These are phyloP conservation scores for Nycteola revayana DNA, from an alignment of 2,888 invertebrate genomes.

Conservation along the genomic window DNA sequence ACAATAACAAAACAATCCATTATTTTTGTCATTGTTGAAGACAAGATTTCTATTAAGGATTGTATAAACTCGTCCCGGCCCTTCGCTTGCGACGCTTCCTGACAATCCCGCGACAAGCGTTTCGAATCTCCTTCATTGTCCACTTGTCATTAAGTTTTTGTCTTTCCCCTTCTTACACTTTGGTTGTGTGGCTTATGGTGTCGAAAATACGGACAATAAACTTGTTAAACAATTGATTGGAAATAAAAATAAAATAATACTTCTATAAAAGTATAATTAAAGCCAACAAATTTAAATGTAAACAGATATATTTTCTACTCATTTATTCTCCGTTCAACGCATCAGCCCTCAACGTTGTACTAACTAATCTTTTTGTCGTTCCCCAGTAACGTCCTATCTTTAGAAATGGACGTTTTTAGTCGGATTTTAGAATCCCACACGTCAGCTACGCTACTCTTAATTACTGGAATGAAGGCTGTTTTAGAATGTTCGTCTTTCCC, in stretches of 20 bases:
- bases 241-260: no score
- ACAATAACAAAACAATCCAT: constrained; percentile 22
- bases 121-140: constrained; percentile 76
- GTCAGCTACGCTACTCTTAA: no score
- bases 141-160: constrained; percentile 82
- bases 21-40: constrained; percentile 27
- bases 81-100: constrained; percentile 39
- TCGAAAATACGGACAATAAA: constrained; percentile 30
- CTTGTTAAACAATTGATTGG: constrained; percentile 7
- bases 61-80: constrained; percentile 42
- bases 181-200: constrained; percentile 49
- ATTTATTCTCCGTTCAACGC: no score
- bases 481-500: not conserved
- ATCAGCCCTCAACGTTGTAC: no score
- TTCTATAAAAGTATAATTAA: no score
- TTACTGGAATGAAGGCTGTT: not conserved
- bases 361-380: not conserved
- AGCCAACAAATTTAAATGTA: no score
- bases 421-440: no score
- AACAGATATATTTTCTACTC: no score
- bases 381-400: no score
- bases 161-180: constrained; percentile 67
- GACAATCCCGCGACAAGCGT: constrained; percentile 72
- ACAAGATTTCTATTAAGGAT: constrained; percentile 50
- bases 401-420: no score